These are phyloP conservation scores for Anniella stebbinsi DNA, from an alignment of 2,797 vertebrate genomes.

Conservation along the genomic window DNA sequence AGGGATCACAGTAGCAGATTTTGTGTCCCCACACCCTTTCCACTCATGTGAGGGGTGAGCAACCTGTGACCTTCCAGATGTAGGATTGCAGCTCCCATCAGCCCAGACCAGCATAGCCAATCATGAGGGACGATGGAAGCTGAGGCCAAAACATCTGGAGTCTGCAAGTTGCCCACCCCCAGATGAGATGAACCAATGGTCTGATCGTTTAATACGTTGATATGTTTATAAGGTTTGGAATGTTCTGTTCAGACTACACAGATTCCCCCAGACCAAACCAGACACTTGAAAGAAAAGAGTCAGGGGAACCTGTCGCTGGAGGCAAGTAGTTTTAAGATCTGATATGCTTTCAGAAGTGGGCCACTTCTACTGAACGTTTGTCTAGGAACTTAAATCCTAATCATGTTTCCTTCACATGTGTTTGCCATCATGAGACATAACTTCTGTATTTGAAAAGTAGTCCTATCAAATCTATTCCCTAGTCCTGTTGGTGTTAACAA, in stretches of 20 bases:
- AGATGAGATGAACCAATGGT: not conserved
- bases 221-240: not conserved
- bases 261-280: not conserved
- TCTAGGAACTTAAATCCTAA: not conserved
- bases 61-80: no score
- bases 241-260: not conserved
- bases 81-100: no score
- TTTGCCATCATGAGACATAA: not conserved
- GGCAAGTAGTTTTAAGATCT: not conserved
- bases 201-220: not conserved
- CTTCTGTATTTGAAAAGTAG: not conserved
- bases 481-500: not conserved
- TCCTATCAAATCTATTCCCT: not conserved
- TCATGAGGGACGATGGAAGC: no score
- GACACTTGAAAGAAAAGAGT: not conserved
- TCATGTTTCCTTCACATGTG: not conserved
- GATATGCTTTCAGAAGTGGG: not conserved
- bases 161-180: no score
- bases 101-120: no score
- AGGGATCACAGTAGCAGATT: not conserved
- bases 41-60: not conserved
- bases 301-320: not conserved
- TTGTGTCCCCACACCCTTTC: not conserved
- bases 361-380: not conserved
- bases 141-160: not conserved